phyloP scores from a whole-genome alignment of 2,888 invertebrate genomes.

The Epistrophella euchroma region DNA sequence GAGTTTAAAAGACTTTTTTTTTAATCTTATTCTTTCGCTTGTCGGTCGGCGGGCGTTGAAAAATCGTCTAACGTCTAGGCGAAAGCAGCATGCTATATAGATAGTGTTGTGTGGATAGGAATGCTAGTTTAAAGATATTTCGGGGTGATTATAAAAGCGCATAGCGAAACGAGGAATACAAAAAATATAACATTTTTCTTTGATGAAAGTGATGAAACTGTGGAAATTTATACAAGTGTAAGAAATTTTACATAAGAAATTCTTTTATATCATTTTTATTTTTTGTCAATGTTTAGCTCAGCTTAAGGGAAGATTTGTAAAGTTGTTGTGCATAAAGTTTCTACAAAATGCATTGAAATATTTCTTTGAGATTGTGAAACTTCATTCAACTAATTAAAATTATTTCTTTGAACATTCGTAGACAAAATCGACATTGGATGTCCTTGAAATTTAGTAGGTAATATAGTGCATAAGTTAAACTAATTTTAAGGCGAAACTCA shows the following conservation, averaged over 20 bases:
- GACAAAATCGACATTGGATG: no score
- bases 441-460: no score
- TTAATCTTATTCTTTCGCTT: slow-evolving; percentile 46
- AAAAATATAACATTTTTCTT: slow-evolving; percentile 34
- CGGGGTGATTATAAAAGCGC: slow-evolving; percentile 51
- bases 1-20: slow-evolving; percentile 35
- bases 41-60: slow-evolving; percentile 56
- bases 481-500: no score
- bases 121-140: slow-evolving; percentile 67
- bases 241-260: not conserved
- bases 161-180: not conserved
- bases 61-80: slow-evolving; percentile 70
- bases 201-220: slow-evolving; percentile 61
- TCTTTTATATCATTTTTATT: not conserved
- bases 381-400: not conserved
- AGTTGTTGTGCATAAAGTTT: not conserved
- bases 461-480: no score
- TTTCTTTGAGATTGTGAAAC: not conserved
- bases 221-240: slow-evolving; percentile 30
- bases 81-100: slow-evolving; percentile 45
- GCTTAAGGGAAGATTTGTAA: not conserved
- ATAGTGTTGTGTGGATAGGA: slow-evolving; percentile 50
- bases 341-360: not conserved
- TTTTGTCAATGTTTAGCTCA: not conserved
- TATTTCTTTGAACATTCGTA: no score